Evolutionary conservation across 1,140 invertebrate genomes (phyloP).

Genomic region (Drosophila cardini): DNA sequence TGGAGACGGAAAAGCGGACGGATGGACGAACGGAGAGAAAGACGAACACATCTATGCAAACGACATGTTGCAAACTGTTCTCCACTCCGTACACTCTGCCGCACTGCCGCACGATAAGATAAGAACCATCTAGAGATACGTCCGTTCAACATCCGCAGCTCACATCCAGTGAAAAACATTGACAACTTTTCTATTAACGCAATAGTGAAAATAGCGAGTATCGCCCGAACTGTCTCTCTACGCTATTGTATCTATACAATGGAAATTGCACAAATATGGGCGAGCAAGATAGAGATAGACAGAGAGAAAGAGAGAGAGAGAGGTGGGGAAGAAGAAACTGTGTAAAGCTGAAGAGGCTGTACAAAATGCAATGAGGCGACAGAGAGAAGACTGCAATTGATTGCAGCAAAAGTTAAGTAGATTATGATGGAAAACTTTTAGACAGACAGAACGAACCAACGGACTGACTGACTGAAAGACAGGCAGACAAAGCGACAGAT

Average conservation of each 20-base stretch:
- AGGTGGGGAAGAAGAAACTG: neutral
- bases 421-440: constrained; percentile 82
- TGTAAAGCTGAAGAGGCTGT: constrained; percentile 55
- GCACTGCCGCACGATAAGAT: constrained; percentile 41
- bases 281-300: neutral
- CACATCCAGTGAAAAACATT: constrained; percentile 55
- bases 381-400: constrained; percentile 69
- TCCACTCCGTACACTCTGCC: neutral
- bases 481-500: neutral
- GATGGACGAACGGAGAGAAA: constrained; percentile 1
- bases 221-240: constrained; percentile 12
- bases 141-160: constrained; percentile 38
- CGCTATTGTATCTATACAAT: constrained; percentile 72
- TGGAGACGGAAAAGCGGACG: constrained; percentile 30
- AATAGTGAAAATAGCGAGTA: constrained; percentile 43
- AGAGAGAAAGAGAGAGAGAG: neutral
- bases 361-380: constrained; percentile 75
- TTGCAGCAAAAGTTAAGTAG: constrained; percentile 83
- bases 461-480: neutral
- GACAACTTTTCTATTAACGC: constrained; percentile 81
- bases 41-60: constrained; percentile 53
- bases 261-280: constrained; percentile 59
- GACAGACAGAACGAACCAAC: constrained; percentile 13
- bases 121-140: constrained; percentile 41
- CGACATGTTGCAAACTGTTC: constrained; percentile 27